Evolutionary conservation across 2,888 invertebrate genomes (phyloP).

Genomic region (Thereva unica): DNA sequence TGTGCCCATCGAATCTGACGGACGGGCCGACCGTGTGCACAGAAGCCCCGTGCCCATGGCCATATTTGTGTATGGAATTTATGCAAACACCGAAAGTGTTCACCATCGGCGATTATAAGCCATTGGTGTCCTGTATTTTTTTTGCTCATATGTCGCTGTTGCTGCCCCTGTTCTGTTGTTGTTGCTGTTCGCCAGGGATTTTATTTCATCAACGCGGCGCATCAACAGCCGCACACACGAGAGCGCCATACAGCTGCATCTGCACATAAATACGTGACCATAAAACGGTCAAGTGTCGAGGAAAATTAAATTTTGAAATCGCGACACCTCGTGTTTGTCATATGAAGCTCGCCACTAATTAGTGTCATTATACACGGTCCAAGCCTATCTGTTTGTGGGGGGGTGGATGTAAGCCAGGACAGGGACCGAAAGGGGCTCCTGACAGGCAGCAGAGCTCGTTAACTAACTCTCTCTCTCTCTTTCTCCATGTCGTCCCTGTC

Average conservation of each 20-base stretch:
- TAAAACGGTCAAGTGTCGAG: constrained; percentile 39
- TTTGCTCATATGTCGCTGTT: neutral
- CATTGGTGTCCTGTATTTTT: constrained; percentile 16
- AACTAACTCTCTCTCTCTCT: neutral
- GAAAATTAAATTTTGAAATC: constrained; percentile 47
- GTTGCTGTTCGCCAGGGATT: neutral
- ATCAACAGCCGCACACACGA: neutral
- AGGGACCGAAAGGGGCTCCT: constrained; percentile 8
- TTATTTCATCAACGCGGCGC: neutral
- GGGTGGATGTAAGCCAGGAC: neutral
- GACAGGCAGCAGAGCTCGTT: neutral
- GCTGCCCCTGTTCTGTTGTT: no score
- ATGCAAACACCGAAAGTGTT: constrained; percentile 33
- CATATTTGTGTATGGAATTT: constrained; percentile 24
- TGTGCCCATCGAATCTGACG: neutral
- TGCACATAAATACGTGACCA: neutral
- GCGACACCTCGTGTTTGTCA: constrained; percentile 53
- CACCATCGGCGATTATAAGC: constrained; percentile 26
- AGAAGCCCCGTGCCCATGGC: constrained; percentile 15
- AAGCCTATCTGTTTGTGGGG: constrained; percentile 43
- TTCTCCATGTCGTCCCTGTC: neutral
- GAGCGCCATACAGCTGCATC: neutral
- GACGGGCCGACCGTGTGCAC: constrained; percentile 1
- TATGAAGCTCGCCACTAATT: constrained; percentile 57
- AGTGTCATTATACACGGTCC: constrained; percentile 57